Conservation (phyloP, 2,888 invertebrate genomes). For the Pilophorus perplexus region DNA sequence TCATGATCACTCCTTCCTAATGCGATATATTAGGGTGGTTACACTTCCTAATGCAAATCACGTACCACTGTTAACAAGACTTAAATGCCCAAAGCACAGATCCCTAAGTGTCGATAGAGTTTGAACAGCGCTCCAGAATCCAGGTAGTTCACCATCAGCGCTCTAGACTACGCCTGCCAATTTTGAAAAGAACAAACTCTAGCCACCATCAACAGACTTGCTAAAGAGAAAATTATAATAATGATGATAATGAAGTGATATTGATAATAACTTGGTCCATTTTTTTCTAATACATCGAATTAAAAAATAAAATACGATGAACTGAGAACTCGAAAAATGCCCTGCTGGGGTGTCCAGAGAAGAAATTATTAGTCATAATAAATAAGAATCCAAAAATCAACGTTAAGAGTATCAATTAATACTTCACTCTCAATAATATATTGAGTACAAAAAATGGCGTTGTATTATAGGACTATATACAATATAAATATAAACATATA, state of each 20-base stretch:
- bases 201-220: too few relatives aligned
- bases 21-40: too few relatives aligned
- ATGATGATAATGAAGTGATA: background rate
- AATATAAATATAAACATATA: slow-evolving; percentile 19
- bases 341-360: slow-evolving; percentile 1
- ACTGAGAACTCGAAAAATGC: background rate
- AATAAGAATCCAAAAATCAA: too few relatives aligned
- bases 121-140: background rate
- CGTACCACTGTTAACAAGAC: background rate
- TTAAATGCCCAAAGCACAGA: too few relatives aligned
- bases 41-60: too few relatives aligned
- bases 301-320: slow-evolving; percentile 7
- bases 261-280: slow-evolving; percentile 10
- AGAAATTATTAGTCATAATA: too few relatives aligned
- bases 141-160: background rate
- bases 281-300: background rate
- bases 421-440: slow-evolving; percentile 33
- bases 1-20: too few relatives aligned
- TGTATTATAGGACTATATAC: slow-evolving; percentile 17
- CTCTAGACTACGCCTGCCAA: background rate
- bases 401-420: background rate
- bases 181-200: too few relatives aligned
- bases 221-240: background rate
- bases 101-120: too few relatives aligned
- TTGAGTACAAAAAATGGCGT: slow-evolving; percentile 23